Evolutionary conservation across 2,113 vertebrate species (phyloP).

Genomic region (Zapornia atra): DNA sequence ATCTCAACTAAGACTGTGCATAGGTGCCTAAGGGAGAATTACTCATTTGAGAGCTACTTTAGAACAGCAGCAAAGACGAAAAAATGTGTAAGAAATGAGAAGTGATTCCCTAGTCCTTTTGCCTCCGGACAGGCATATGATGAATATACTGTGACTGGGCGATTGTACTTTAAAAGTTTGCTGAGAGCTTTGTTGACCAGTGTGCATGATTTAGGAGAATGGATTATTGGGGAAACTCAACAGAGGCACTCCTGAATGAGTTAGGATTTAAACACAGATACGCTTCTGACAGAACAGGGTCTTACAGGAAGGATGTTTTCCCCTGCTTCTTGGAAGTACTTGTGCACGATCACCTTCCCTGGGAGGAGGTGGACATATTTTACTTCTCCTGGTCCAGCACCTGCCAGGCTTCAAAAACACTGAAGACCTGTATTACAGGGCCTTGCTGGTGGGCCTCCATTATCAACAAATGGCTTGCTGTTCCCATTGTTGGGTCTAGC

Average conservation of each 20-base stretch:
- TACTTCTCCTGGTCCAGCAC: not conserved
- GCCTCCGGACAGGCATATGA: not conserved
- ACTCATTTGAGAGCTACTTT: not conserved
- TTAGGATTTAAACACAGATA: not conserved
- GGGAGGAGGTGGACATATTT: not conserved
- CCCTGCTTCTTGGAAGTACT: not conserved
- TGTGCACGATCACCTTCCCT: accelerated
- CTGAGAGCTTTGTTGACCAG: not conserved
- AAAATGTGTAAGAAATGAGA: not conserved
- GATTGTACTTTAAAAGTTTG: not conserved
- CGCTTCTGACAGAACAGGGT: not conserved
- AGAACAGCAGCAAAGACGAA: not conserved
- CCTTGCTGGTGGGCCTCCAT: not conserved
- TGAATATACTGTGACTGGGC: not conserved
- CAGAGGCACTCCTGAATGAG: not conserved
- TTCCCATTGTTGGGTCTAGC: not conserved
- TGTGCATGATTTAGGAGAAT: not conserved
- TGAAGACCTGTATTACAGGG: not conserved
- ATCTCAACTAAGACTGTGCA: not conserved
- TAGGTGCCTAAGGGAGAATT: not conserved
- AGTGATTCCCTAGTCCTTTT: not conserved
- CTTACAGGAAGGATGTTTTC: not conserved
- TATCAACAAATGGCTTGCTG: not conserved
- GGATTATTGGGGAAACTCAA: not conserved
- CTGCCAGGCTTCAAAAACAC: not conserved